phyloP scores from a whole-genome alignment of 2,888 invertebrate species.

The Vesta saturnalis region DNA sequence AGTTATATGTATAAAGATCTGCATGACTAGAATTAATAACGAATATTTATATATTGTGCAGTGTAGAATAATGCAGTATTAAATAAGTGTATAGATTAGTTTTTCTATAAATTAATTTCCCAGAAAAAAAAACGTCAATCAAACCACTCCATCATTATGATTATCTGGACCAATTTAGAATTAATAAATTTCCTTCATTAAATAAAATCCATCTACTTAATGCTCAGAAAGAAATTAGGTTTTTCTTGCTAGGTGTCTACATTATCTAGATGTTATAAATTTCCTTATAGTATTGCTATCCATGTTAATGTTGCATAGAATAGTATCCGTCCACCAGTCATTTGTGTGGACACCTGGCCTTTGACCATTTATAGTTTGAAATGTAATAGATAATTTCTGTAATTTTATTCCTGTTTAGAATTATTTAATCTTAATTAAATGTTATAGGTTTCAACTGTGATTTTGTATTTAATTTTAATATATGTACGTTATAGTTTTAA shows the following conservation, averaged over 20 bases:
- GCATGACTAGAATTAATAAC: conserved; percentile 43
- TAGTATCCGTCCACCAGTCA: conserved; percentile 58
- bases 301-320: conserved; percentile 52
- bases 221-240: conserved; percentile 40
- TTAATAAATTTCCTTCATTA: conserved; percentile 43
- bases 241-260: conserved; percentile 38
- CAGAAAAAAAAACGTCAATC: conserved; percentile 48
- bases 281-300: conserved; percentile 37
- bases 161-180: conserved; percentile 55
- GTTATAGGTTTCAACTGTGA: conserved; percentile 31
- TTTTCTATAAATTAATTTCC: conserved; percentile 55
- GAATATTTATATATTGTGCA: conserved; percentile 50
- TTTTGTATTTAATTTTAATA: conserved; percentile 24
- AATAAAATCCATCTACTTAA: conserved; percentile 42
- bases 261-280: conserved; percentile 40
- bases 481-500: not conserved
- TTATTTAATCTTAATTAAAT: conserved; percentile 16
- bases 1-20: conserved; percentile 49
- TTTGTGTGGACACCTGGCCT: conserved; percentile 40
- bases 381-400: not conserved
- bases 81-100: conserved; percentile 56
- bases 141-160: conserved; percentile 46
- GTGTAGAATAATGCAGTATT: conserved; percentile 54
- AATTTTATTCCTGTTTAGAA: not conserved
- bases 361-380: conserved; percentile 10